phyloP scores from a whole-genome alignment of 2,113 vertebrate species.

The Periophthalmus modestus region DNA sequence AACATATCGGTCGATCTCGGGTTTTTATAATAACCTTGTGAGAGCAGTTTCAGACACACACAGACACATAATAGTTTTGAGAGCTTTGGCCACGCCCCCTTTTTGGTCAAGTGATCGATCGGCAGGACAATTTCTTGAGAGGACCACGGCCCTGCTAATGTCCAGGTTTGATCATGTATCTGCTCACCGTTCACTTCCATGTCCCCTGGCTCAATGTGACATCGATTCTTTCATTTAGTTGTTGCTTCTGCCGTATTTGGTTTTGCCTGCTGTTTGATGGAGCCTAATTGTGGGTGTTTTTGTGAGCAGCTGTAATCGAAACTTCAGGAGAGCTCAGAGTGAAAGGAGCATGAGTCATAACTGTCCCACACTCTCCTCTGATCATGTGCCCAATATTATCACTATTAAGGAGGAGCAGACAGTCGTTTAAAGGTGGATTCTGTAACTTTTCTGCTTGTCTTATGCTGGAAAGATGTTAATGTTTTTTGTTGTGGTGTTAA shows the following conservation, averaged over 20 bases:
- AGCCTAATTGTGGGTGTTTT: constrained; percentile 1
- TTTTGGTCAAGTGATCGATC: too few relatives aligned
- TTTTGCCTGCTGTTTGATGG: constrained; percentile 30
- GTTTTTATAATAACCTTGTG: too few relatives aligned
- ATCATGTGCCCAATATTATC: constrained; percentile 11
- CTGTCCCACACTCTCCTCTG: constrained; percentile 6
- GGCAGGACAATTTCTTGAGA: too few relatives aligned
- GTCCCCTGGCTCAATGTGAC: constrained; percentile 53
- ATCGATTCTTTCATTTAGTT: constrained; percentile 55
- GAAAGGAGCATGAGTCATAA: constrained; percentile 29
- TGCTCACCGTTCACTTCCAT: too few relatives aligned
- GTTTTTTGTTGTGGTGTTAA: too few relatives aligned
- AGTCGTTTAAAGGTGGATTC: background rate
- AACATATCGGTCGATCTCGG: too few relatives aligned
- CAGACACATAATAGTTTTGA: too few relatives aligned
- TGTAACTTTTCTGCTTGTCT: background rate
- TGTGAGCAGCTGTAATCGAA: constrained; percentile 19
- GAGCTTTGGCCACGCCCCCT: too few relatives aligned
- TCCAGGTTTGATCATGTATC: background rate
- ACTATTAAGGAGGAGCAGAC: background rate
- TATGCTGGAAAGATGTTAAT: too few relatives aligned
- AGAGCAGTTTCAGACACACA: too few relatives aligned
- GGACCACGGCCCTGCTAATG: too few relatives aligned
- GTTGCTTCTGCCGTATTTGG: constrained; percentile 9
- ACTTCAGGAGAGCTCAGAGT: constrained; percentile 14